A percentile compares a stretch with the other conserved stretches of the same genome.
Evolutionary conservation across 1,140 invertebrate genomes (phyloP).

Genomic region (Tetramorium simillimum): DNA sequence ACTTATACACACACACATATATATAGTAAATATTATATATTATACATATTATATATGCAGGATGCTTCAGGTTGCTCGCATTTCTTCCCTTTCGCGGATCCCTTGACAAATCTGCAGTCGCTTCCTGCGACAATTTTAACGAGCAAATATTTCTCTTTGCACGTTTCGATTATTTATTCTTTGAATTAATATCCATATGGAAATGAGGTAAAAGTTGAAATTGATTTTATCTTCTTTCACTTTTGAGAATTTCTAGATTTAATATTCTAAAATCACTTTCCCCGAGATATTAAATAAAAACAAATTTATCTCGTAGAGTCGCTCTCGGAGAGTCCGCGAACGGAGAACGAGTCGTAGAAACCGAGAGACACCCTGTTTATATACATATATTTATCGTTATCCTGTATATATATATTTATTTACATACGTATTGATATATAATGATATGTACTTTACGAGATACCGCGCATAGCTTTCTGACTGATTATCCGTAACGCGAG

Average conservation of each 20-base stretch:
- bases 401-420: constrained; percentile 78
- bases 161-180: background rate
- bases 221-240: too few species aligned
- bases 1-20: constrained; percentile 60
- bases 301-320: background rate
- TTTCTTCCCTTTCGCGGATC: background rate
- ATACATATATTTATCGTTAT: constrained; percentile 67
- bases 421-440: constrained; percentile 81
- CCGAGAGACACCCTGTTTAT: constrained; percentile 62
- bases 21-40: constrained; percentile 73
- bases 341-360: background rate
- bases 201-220: background rate
- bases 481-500: constrained; percentile 83
- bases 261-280: background rate
- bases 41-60: constrained; percentile 56
- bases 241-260: background rate
- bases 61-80: background rate
- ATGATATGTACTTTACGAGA: constrained; percentile 74
- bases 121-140: background rate
- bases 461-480: constrained; percentile 83
- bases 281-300: background rate
- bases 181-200: background rate
- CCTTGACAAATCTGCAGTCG: background rate
- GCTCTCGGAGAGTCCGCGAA: background rate
- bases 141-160: background rate